Percentiles rank a stretch among this genome's conserved stretches.
phyloP scores from a whole-genome alignment of 2,113 vertebrate genomes.

The Bubo bubo region DNA sequence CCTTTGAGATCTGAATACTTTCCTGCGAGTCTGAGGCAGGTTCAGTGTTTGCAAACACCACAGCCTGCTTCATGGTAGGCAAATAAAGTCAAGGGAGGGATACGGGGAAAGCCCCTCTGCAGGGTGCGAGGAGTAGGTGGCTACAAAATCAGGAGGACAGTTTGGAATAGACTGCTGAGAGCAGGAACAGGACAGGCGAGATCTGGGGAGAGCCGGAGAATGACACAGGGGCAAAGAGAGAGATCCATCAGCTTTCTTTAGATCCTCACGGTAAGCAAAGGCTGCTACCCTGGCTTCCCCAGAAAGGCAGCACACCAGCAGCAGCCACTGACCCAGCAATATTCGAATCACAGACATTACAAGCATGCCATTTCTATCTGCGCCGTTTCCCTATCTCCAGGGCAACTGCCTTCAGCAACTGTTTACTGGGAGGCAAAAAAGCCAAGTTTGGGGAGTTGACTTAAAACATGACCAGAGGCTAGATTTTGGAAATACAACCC shows the following conservation, averaged over 20 bases:
- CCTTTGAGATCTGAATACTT: background rate
- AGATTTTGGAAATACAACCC: background rate
- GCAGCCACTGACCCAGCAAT: slow-evolving; percentile 37
- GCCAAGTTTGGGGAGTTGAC: background rate
- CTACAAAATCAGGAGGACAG: background rate
- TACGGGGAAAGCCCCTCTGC: rapidly evolving
- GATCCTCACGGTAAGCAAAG: background rate
- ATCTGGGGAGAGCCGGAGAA: background rate
- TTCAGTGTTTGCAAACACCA: background rate
- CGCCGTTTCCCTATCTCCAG: slow-evolving; percentile 6
- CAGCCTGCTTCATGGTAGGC: background rate
- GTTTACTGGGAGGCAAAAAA: slow-evolving; percentile 25
- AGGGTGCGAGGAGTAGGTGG: background rate
- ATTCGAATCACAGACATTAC: slow-evolving; percentile 14
- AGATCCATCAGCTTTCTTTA: background rate
- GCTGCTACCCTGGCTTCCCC: background rate
- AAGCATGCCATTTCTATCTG: slow-evolving; percentile 22
- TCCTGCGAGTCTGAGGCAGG: background rate
- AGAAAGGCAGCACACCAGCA: background rate
- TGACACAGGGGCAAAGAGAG: background rate
- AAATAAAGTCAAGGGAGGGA: background rate
- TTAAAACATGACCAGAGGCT: background rate
- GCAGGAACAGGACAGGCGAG: background rate
- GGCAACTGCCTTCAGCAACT: slow-evolving; percentile 52
- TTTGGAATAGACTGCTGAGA: background rate